These are phyloP conservation scores for Conger conger DNA, from an alignment of 2,113 vertebrate genomes.

Conservation along the genomic window DNA sequence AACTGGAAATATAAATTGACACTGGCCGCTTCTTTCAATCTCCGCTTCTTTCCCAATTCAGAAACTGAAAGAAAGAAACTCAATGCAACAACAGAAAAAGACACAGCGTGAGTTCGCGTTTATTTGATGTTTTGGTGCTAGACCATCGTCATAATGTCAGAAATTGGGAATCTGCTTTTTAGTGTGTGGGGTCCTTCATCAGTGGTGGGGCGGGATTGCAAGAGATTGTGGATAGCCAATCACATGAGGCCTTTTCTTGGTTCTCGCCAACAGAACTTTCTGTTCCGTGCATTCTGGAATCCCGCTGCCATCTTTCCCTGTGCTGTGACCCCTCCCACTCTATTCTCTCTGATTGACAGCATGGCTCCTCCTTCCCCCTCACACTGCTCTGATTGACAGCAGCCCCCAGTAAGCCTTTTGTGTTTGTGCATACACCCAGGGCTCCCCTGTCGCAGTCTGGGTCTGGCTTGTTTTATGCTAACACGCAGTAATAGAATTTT, in stretches of 20 bases:
- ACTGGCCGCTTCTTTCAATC: too few species aligned
- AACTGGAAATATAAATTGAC: too few species aligned
- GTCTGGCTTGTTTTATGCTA: neutral
- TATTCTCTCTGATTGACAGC: neutral
- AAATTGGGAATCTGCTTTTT: neutral
- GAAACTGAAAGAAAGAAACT: too few species aligned
- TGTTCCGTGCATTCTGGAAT: neutral
- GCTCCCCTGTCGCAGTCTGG: neutral
- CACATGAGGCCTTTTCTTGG: neutral
- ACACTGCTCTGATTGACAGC: neutral
- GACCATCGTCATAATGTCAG: too few species aligned
- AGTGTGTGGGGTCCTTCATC: neutral
- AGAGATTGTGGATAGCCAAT: too few species aligned
- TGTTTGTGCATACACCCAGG: neutral
- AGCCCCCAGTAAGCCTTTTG: neutral
- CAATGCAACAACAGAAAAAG: too few species aligned
- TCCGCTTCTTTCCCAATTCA: too few species aligned
- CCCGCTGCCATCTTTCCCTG: neutral
- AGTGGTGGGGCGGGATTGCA: too few species aligned
- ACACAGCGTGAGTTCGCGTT: too few species aligned
- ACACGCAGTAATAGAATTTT: neutral
- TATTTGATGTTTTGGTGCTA: too few species aligned
- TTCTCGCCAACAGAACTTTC: neutral
- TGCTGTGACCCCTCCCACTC: neutral
- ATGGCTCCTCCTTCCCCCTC: neutral